Conservation (phyloP, 2,797 vertebrate species). For the Aeoliscus strigatus region DNA sequence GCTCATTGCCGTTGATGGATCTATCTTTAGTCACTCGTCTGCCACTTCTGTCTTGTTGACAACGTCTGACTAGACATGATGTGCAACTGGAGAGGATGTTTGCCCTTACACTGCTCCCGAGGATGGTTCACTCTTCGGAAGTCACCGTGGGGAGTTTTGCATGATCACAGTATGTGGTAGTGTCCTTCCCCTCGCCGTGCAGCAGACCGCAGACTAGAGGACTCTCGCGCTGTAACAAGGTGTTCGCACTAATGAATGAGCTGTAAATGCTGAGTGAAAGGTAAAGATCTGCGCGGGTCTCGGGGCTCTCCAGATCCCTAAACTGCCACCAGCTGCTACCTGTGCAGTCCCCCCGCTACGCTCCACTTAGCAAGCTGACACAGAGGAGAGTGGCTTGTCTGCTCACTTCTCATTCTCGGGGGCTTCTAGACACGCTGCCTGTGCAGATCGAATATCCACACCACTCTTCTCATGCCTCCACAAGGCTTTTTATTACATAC, state of each 20-base stretch:
- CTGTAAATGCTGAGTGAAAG: constrained; percentile 62
- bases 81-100: constrained; percentile 61
- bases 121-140: constrained; percentile 21
- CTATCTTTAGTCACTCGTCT: constrained; percentile 70
- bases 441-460: constrained; percentile 58
- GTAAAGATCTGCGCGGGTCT: constrained; percentile 60
- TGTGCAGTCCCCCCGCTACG: constrained; percentile 55
- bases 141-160: constrained; percentile 8
- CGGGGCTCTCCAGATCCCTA: constrained; percentile 36
- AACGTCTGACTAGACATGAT: constrained; percentile 64
- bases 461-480: constrained; percentile 38
- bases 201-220: constrained; percentile 20
- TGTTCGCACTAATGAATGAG: constrained; percentile 47
- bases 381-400: constrained; percentile 44
- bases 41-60: constrained; percentile 64
- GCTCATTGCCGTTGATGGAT: constrained; percentile 50
- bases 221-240: constrained; percentile 27
- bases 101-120: constrained; percentile 45
- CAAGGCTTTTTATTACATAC: constrained; percentile 53
- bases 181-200: constrained; percentile 2
- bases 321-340: constrained; percentile 64
- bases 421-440: constrained; percentile 54
- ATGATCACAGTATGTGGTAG: too few relatives aligned
- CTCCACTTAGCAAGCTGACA: constrained; percentile 67
- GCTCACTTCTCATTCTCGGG: constrained; percentile 42